Base-by-base conservation (phyloP, 2,888 invertebrate species). In the Ctenicera cuprea region DNA sequence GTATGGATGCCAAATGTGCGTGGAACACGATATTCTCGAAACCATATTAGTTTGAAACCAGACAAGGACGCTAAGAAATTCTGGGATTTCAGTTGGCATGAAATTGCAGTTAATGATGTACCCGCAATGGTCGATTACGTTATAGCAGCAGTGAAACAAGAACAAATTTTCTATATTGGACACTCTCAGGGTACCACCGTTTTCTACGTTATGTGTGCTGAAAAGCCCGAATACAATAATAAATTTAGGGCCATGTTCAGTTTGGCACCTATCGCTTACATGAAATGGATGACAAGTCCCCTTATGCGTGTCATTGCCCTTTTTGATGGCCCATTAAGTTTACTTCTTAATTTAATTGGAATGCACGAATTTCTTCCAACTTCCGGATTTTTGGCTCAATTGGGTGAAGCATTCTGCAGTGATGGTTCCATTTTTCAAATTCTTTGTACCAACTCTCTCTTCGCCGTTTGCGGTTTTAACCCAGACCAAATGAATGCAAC, bases 61-160 rank as follows among this genome's bases (percentile, higher is more conserved):
- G 72, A 77, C 41, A 65, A 63, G 14, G 54, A 76, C 57, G 22
- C 26, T 3, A 26, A 26, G 26, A 26, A 22, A n/a, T 86, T 85
- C 74, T 87, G 86, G 86, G 73, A 85, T 12, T 86, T 85, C 76
- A 94, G 94, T 72, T 97, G 93, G 92, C 94, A 97, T 83, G 93
- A 96, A 84, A 95, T 97, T 84, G 95, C 94, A 0, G 86, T 89
- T 70, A 90, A 88, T 76, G 97, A 97, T 85, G 82, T 97, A 43
- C 95, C 97, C 0, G 90, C 94, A 0, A 93, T 93, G 88, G 92
- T 98, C 54, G 94, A 97, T 83, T 91, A 92, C 81, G 88, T 92
- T n/a, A 85, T 93, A 0, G 80, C 83, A 0, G 63, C 79, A 1
- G 93, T 95, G 0, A 89, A 90, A 0, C 87, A 89, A 26, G 77